A percentile compares a stretch with the other conserved stretches of the same genome.
These are phyloP conservation scores for Squalus acanthias DNA, from an alignment of 2,797 vertebrate species.

Conservation along the genomic window DNA sequence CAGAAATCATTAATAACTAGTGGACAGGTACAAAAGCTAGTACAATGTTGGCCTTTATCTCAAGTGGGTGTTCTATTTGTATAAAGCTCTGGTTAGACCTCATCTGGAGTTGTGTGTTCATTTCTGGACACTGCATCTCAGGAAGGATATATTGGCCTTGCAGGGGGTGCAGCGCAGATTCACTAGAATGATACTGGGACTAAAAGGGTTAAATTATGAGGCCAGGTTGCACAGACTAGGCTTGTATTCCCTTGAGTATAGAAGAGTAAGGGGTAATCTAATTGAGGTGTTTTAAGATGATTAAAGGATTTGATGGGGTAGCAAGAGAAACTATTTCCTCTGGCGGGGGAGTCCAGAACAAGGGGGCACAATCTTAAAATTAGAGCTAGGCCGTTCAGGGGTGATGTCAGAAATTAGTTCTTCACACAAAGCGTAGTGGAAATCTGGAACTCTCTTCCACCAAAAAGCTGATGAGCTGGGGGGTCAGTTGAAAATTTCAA, in stretches of 20 bases:
- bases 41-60: neutral
- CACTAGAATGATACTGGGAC: neutral
- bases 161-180: neutral
- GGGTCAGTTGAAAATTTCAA: neutral
- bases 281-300: neutral
- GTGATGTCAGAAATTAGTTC: neutral
- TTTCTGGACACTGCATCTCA: neutral
- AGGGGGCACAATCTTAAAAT: neutral
- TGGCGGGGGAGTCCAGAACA: neutral
- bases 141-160: neutral
- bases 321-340: neutral
- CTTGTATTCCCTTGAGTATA: neutral
- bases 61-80: neutral
- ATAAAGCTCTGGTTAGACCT: neutral
- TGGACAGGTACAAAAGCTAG: neutral
- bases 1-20: neutral
- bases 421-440: neutral
- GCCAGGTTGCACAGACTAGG: neutral
- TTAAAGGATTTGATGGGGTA: neutral
- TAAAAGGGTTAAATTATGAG: neutral
- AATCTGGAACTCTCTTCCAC: neutral
- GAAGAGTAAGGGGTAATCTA: neutral
- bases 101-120: neutral
- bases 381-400: neutral
- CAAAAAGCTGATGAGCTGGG: neutral